phyloP scores from a whole-genome alignment of 1,140 invertebrate species.

The Pseudomyrmex gracilis region DNA sequence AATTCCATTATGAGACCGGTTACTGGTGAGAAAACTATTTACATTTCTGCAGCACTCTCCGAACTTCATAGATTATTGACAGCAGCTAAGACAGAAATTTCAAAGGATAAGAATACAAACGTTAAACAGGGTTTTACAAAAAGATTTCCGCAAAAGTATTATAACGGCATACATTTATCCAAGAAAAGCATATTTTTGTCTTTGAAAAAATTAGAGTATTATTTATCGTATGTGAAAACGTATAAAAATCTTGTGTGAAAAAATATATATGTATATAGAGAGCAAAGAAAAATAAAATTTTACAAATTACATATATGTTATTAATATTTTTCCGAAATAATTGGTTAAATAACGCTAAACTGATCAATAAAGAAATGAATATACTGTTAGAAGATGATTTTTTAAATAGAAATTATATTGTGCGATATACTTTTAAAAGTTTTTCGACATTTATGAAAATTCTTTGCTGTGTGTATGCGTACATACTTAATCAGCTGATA shows the following conservation, averaged over 20 bases:
- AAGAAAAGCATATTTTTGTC: slow-evolving; percentile 86
- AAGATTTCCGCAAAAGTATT: slow-evolving; percentile 85
- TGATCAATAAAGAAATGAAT: no score
- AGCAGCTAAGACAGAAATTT: slow-evolving; percentile 81
- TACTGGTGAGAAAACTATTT: slow-evolving; percentile 81
- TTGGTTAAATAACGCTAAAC: no score
- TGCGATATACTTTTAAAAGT: no score
- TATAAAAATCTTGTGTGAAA: slow-evolving; percentile 13
- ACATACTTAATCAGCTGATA: no score
- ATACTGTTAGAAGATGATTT: no score
- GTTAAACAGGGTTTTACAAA: slow-evolving; percentile 83
- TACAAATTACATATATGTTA: no score
- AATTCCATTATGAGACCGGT: slow-evolving; percentile 85
- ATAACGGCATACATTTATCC: slow-evolving; percentile 84
- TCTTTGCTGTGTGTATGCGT: no score
- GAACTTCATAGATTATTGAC: slow-evolving; percentile 87
- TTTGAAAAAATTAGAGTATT: slow-evolving; percentile 90
- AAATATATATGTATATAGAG: no score
- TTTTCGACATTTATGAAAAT: no score
- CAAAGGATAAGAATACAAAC: slow-evolving; percentile 74
- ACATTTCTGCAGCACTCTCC: slow-evolving; percentile 86
- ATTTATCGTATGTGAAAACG: slow-evolving; percentile 88
- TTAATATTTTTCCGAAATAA: no score
- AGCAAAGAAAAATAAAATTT: no score
- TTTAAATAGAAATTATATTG: no score